Evolutionary conservation across 2,888 invertebrate species (phyloP).

Genomic region (Cenopis cana): DNA sequence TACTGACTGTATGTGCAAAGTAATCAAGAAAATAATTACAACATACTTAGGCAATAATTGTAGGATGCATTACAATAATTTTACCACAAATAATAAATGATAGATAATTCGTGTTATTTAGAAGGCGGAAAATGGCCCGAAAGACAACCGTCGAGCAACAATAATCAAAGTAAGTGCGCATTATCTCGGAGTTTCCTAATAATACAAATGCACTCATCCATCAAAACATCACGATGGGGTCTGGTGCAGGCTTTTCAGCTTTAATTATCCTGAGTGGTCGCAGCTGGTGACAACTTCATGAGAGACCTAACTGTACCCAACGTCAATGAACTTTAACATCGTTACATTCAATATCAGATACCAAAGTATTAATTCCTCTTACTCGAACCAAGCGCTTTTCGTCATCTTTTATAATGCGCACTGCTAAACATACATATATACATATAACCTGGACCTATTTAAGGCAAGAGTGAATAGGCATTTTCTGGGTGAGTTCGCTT

Average conservation of each 20-base stretch:
- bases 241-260: constrained; percentile 40
- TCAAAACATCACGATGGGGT: constrained; percentile 40
- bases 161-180: constrained; percentile 45
- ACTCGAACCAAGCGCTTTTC: too few relatives aligned
- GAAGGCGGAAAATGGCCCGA: constrained; percentile 14
- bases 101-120: constrained; percentile 18
- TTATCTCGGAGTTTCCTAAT: constrained; percentile 42
- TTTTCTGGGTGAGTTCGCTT: too few relatives aligned
- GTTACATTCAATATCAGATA: not conserved
- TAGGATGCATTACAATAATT: constrained; percentile 3
- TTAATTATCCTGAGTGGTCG: constrained; percentile 41
- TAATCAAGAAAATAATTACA: not conserved
- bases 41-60: constrained; percentile 2
- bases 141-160: constrained; percentile 23
- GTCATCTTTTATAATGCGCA: too few relatives aligned
- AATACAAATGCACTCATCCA: constrained; percentile 46
- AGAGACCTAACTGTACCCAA: constrained; percentile 3
- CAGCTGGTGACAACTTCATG: constrained; percentile 35
- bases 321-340: not conserved
- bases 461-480: too few relatives aligned
- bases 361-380: too few relatives aligned
- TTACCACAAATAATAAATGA: constrained; percentile 17
- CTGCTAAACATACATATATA: too few relatives aligned
- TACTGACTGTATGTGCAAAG: not conserved
- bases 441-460: too few relatives aligned